Base-by-base conservation (phyloP, 2,888 invertebrate genomes). In the Choreutis nemorana region DNA sequence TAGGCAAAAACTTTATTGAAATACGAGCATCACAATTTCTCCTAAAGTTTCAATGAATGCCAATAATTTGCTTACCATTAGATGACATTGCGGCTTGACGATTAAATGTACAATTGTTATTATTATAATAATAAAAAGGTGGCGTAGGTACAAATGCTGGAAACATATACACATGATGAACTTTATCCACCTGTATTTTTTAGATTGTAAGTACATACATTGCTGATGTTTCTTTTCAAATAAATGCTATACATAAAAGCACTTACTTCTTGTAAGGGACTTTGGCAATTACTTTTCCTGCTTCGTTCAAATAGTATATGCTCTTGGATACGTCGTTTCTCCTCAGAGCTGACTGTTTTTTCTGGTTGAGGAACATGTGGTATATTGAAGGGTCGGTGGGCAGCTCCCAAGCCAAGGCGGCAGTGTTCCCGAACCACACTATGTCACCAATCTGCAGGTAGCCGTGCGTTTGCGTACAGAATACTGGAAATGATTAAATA, bases 341-440 rank as follows among this genome's bases (percentile, higher is more conserved):
- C 20, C 66, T 49, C 4, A 51, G 53, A 0, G 38, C 42, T 2
- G 43, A 36, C 0, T 40, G 22, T 25, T 59, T 64, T 2, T 53
- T 40, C 5, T 53, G 38, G 2, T 60, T 50, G 30, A 50, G 66
- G 11, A 71, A 47, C 14, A 55, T 39, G 3, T 52, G 36, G 21
- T 67, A 66, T 0, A 55, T 20, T 2, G 53, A 39, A 1, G 73
- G 83, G 33, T 85, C 83, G 13, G 85, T 81, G 0, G 90, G 91
- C 23, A 91, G 59, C 46, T 89, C 85, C 86, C 89, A 91, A 1
- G 91, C 90, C 42, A 90, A 61, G 1, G 89, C 89, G 1, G 89
- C 88, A 0, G 90, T 91, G 23, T 83, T 78, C 1, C 89, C 90
- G 32, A 90, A 71, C 52, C 87, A 87, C 23, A 89, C 84, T 8